These are phyloP conservation scores for Drosophila paulistorum DNA, from an alignment of 1,140 invertebrate genomes.

Conservation along the genomic window DNA sequence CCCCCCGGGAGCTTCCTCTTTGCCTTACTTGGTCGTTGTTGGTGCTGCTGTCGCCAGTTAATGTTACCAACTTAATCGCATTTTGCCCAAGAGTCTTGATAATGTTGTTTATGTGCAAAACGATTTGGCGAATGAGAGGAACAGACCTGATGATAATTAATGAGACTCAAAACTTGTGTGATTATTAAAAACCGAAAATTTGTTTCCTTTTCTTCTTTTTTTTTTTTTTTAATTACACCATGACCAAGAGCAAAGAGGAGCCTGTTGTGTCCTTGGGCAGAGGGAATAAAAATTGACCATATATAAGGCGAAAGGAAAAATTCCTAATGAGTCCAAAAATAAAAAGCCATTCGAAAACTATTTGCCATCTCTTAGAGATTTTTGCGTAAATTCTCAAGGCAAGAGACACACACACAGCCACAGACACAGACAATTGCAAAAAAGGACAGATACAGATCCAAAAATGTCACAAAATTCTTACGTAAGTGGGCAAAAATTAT, in stretches of 20 bases:
- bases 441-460: conserved; percentile 21
- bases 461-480: conserved; percentile 69
- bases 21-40: background rate
- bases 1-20: background rate
- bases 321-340: conserved; percentile 65
- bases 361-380: conserved; percentile 37
- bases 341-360: conserved; percentile 33
- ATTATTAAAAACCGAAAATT: conserved; percentile 68
- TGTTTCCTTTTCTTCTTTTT: background rate
- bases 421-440: conserved; percentile 24
- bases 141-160: conserved; percentile 59
- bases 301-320: conserved; percentile 5
- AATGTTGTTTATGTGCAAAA: conserved; percentile 79
- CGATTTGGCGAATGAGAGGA: conserved; percentile 47
- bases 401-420: conserved; percentile 5
- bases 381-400: conserved; percentile 77
- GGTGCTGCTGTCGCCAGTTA: conserved; percentile 61
- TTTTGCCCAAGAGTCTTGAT: conserved; percentile 70
- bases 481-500: conserved; percentile 56
- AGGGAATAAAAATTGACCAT: background rate
- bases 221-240: conserved; percentile 63
- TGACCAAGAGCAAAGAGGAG: background rate
- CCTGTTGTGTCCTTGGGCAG: conserved; percentile 52
- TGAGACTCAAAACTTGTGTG: conserved; percentile 49
- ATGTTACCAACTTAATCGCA: conserved; percentile 79